These are phyloP conservation scores for Sarcoramphus papa DNA, from an alignment of 2,797 vertebrate genomes.

Conservation along the genomic window DNA sequence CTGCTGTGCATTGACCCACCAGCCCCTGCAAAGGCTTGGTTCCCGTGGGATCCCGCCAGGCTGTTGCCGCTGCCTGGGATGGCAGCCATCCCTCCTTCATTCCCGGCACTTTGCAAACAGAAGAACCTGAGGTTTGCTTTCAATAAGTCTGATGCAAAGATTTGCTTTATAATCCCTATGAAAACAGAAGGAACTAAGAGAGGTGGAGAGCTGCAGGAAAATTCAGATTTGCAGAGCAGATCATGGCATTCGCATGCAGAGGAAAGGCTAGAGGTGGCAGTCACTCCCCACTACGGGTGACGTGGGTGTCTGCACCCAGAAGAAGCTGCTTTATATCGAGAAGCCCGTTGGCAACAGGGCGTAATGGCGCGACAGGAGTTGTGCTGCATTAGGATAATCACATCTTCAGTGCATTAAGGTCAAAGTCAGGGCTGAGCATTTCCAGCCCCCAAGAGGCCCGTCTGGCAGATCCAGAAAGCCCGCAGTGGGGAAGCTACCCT, in stretches of 20 bases:
- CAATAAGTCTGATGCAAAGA: neutral
- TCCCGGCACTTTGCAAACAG: neutral
- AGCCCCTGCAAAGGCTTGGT: accelerated
- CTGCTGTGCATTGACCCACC: neutral
- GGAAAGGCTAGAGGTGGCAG: neutral
- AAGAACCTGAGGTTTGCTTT: neutral
- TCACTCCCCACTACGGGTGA: accelerated
- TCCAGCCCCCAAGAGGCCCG: neutral
- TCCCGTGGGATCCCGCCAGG: neutral
- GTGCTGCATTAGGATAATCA: neutral
- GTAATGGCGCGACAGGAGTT: neutral
- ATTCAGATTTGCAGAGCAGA: neutral
- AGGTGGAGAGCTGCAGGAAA: neutral
- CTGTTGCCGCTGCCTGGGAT: neutral
- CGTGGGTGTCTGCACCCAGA: neutral
- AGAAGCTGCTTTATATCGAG: neutral
- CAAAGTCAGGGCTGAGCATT: neutral
- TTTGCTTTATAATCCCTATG: neutral
- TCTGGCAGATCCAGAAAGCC: neutral
- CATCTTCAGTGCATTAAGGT: neutral
- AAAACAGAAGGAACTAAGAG: neutral
- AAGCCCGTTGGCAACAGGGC: neutral
- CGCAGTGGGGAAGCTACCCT: accelerated
- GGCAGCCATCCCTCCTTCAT: accelerated
- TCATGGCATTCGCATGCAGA: neutral